Conservation (phyloP, 2,797 vertebrate genomes). For the Anguilla pacifica region DNA sequence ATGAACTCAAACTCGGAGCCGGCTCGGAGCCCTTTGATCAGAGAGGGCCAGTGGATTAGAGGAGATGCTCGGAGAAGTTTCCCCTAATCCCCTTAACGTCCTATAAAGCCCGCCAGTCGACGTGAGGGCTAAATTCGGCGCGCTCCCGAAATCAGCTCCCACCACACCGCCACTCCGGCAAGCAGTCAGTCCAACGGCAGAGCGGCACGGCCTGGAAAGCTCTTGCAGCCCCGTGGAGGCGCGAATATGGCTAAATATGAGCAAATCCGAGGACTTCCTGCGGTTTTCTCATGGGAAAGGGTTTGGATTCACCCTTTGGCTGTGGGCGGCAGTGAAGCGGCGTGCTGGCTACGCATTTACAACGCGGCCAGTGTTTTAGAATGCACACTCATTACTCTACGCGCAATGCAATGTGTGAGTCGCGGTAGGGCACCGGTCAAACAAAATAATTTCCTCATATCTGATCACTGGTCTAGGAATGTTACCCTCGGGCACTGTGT, state of each 20-base stretch:
- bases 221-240: too few species aligned
- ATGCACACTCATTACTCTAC: too few species aligned
- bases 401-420: background rate
- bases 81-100: conserved; percentile 53
- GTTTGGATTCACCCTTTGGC: background rate
- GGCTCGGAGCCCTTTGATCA: conserved; percentile 68
- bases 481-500: background rate
- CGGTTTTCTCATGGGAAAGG: background rate
- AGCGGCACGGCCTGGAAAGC: too few species aligned
- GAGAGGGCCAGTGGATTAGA: conserved; percentile 64
- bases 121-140: conserved; percentile 47
- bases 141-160: conserved; percentile 19
- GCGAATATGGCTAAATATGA: background rate
- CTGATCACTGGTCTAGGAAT: background rate
- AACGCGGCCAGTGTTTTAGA: background rate
- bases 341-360: background rate
- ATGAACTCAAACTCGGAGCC: conserved; percentile 56
- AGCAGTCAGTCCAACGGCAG: background rate
- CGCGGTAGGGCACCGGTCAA: background rate
- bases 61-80: conserved; percentile 64
- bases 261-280: background rate
- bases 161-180: background rate
- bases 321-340: background rate
- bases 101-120: conserved; percentile 57
- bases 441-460: background rate